phyloP scores from a whole-genome alignment of 2,113 vertebrate species.

The Thunnus maccoyii region DNA sequence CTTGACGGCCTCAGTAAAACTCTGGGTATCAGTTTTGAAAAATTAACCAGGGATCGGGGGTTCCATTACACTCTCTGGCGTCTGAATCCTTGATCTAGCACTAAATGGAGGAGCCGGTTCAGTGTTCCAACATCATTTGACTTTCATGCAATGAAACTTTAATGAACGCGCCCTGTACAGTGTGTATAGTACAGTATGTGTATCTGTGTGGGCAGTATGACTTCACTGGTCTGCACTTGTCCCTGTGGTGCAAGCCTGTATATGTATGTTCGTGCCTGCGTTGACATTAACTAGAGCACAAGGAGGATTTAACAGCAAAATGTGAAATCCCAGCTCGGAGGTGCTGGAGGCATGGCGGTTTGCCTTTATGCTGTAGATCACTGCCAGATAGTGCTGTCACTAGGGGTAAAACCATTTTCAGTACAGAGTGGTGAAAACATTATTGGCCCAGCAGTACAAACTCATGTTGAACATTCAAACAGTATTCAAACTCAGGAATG shows the following conservation, averaged over 20 bases:
- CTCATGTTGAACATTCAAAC: not conserved
- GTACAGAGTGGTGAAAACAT: not conserved
- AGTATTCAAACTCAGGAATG: not conserved
- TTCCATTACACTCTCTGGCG: constrained; percentile 88
- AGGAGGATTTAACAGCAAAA: constrained; percentile 6
- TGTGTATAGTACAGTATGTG: constrained; percentile 6
- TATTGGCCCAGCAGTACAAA: not conserved
- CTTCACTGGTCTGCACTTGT: constrained; percentile 68
- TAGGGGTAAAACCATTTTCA: not conserved
- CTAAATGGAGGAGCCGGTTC: constrained; percentile 93
- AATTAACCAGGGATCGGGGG: constrained; percentile 88
- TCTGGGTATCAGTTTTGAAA: constrained; percentile 88
- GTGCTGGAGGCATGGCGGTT: not conserved
- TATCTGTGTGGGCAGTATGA: constrained; percentile 37
- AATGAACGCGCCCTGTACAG: constrained; percentile 85
- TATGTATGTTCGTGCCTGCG: constrained; percentile 72
- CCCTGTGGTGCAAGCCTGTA: constrained; percentile 69
- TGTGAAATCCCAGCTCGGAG: constrained; percentile 12
- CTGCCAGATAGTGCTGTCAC: not conserved
- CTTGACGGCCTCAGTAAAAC: constrained; percentile 70
- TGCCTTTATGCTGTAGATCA: not conserved
- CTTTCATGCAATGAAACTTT: constrained; percentile 94
- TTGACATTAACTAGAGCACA: constrained; percentile 81
- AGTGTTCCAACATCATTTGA: constrained; percentile 95
- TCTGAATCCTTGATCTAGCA: constrained; percentile 89